These are phyloP conservation scores for Podotricha telesiphe DNA, from an alignment of 2,888 invertebrate species.

Conservation along the genomic window DNA sequence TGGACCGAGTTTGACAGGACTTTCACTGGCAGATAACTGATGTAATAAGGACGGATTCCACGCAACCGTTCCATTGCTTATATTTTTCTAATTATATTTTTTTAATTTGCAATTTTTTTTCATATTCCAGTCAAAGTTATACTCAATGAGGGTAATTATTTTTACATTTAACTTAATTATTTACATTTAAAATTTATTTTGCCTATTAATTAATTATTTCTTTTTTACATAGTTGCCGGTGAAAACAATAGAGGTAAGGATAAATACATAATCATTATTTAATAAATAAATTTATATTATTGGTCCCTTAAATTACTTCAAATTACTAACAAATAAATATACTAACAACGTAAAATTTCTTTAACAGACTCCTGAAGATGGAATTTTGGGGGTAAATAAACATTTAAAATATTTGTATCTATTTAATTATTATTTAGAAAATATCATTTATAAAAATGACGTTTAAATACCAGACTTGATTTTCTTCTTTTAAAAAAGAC, in stretches of 20 bases:
- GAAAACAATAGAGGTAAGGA: slow-evolving; percentile 17
- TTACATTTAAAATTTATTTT: background rate
- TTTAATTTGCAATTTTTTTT: background rate
- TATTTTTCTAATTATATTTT: too few relatives aligned
- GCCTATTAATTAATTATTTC: background rate
- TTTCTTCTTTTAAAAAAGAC: too few relatives aligned
- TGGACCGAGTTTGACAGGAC: too few relatives aligned
- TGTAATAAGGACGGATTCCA: too few relatives aligned
- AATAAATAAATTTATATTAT: too few relatives aligned
- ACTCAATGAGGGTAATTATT: slow-evolving; percentile 25
- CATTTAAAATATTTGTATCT: background rate
- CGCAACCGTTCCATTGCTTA: too few relatives aligned
- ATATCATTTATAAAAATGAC: too few relatives aligned
- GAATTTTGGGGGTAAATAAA: slow-evolving; percentile 27
- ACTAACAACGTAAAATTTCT: background rate
- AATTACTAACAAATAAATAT: background rate
- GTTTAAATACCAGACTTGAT: too few relatives aligned
- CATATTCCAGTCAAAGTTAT: background rate
- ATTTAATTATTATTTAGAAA: too few relatives aligned
- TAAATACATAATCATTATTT: background rate
- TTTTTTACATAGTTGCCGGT: slow-evolving; percentile 16
- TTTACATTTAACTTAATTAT: background rate
- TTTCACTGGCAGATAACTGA: too few relatives aligned
- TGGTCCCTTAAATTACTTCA: background rate
- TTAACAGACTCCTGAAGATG: slow-evolving; percentile 31